Evolutionary conservation across 1,140 invertebrate species (phyloP).

Genomic region (Aphaenogaster floridana): DNA sequence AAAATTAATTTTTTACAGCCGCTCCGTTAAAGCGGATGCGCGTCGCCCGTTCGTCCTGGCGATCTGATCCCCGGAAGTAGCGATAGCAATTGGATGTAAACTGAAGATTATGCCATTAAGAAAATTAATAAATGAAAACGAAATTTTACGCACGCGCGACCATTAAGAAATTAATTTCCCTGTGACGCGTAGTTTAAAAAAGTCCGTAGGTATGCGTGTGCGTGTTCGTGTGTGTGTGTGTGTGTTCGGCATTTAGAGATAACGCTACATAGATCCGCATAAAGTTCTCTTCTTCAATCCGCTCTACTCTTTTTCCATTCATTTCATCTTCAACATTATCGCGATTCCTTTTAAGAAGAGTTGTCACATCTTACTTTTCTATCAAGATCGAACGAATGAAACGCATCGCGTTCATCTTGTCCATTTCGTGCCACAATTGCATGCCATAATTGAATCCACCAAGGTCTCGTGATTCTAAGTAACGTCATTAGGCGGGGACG

Average conservation of each 20-base stretch:
- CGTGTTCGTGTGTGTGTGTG: too few relatives aligned
- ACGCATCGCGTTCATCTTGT: neutral
- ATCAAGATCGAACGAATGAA: neutral
- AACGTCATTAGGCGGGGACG: neutral
- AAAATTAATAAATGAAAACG: conserved; percentile 75
- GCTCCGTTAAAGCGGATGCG: conserved; percentile 18
- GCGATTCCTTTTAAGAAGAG: neutral
- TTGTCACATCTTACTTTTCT: neutral
- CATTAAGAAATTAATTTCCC: conserved; percentile 71
- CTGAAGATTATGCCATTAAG: conserved; percentile 73
- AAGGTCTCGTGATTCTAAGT: neutral
- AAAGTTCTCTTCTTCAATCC: neutral
- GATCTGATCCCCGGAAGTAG: conserved; percentile 67
- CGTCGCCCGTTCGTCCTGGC: neutral
- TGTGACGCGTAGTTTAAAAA: neutral
- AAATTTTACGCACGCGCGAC: conserved; percentile 54
- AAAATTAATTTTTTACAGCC: conserved; percentile 73
- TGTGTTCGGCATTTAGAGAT: neutral
- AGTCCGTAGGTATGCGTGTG: neutral
- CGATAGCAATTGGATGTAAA: conserved; percentile 70
- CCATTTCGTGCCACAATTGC: neutral
- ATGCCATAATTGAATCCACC: conserved; percentile 32
- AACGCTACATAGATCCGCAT: neutral
- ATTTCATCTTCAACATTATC: neutral
- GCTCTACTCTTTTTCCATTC: neutral